Evolutionary conservation across 2,797 vertebrate species (phyloP).

Genomic region (Macropodus opercularis): DNA sequence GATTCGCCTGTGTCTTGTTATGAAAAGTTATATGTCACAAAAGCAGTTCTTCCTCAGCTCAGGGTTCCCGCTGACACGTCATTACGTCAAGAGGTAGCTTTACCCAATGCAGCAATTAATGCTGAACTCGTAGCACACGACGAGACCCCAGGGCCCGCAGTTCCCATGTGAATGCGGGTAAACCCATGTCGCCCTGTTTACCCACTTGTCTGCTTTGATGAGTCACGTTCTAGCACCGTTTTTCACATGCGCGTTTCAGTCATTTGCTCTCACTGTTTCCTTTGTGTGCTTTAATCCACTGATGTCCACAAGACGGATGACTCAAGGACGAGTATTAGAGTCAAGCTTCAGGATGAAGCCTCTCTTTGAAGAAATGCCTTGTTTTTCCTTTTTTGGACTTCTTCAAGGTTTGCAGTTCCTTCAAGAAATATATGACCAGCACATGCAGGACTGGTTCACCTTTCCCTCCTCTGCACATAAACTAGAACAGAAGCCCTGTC

Average conservation of each 20-base stretch:
- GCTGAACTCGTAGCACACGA: constrained; percentile 78
- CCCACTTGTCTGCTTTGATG: constrained; percentile 70
- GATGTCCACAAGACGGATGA: constrained; percentile 40
- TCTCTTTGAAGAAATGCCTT: constrained; percentile 56
- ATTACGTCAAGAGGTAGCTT: constrained; percentile 79
- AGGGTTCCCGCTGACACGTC: constrained; percentile 69
- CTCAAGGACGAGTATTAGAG: constrained; percentile 61
- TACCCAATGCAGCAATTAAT: constrained; percentile 82
- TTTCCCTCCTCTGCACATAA: constrained; percentile 37
- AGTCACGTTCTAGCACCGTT: constrained; percentile 48
- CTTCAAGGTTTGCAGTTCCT: constrained; percentile 61
- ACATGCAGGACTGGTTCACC: constrained; percentile 33
- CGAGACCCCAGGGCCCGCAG: constrained; percentile 59
- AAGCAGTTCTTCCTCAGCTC: constrained; percentile 50
- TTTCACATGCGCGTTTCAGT: constrained; percentile 61
- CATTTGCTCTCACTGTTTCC: constrained; percentile 19
- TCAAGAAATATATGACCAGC: constrained; percentile 51
- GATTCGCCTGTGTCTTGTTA: constrained; percentile 62
- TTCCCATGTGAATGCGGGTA: constrained; percentile 64
- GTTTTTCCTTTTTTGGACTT: constrained; percentile 49
- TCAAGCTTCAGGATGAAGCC: constrained; percentile 41
- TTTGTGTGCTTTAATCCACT: constrained; percentile 29
- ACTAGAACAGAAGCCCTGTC: constrained; percentile 55
- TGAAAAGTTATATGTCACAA: constrained; percentile 71
- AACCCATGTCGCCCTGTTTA: constrained; percentile 70